Conservation (phyloP, 2,888 invertebrate genomes). For the Trichopoda pennipes region DNA sequence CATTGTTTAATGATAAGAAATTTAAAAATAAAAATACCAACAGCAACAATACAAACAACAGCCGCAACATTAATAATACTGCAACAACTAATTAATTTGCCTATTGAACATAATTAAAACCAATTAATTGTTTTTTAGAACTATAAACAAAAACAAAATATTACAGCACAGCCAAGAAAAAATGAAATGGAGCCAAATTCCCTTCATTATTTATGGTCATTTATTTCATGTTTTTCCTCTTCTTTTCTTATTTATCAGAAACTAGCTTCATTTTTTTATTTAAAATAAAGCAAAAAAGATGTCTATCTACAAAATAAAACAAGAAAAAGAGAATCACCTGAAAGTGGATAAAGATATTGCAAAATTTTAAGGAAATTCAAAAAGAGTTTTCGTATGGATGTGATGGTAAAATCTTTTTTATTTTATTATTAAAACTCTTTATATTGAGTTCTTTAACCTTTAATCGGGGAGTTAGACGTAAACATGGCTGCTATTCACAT, state of each 20-base stretch:
- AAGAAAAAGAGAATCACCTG: conserved; percentile 5
- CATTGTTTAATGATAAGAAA: conserved; percentile 69
- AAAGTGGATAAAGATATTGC: neutral
- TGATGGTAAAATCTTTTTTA: too few species aligned
- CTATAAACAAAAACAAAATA: conserved; percentile 41
- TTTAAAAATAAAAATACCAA: conserved; percentile 57
- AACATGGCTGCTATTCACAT: too few species aligned
- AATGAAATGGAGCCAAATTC: too few species aligned
- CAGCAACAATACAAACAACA: conserved; percentile 32
- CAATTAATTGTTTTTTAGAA: conserved; percentile 47
- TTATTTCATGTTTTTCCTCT: neutral
- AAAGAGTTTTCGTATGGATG: too few species aligned
- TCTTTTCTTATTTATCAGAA: conserved; percentile 12
- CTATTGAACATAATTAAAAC: conserved; percentile 68
- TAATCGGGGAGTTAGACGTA: too few species aligned
- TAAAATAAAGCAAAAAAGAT: conserved; percentile 39
- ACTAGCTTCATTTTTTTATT: conserved; percentile 39
- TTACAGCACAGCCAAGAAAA: conserved; percentile 26
- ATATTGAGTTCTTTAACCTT: too few species aligned
- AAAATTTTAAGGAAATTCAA: too few species aligned
- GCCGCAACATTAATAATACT: conserved; percentile 36
- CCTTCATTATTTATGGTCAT: neutral
- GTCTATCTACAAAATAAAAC: conserved; percentile 35
- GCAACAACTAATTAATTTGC: conserved; percentile 68
- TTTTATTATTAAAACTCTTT: too few species aligned